Conservation (phyloP, 2,113 vertebrate genomes). For the Hemicordylus capensis region DNA sequence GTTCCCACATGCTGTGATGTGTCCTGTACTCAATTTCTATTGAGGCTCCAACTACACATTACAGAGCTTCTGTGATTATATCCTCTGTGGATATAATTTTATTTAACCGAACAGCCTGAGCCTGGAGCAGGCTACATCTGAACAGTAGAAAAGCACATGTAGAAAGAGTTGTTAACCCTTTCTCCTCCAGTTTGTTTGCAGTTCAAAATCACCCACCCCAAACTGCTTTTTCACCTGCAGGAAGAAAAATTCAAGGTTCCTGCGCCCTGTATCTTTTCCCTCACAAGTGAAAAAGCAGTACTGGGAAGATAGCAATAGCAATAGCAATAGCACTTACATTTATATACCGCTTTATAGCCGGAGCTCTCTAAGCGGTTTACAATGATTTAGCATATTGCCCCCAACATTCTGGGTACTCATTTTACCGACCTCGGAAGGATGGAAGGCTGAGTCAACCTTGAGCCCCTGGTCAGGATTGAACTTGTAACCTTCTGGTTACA, state of each 20-base stretch:
- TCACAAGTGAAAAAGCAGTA: background rate
- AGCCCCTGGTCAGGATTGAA: no score
- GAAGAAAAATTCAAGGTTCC: background rate
- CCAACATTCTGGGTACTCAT: no score
- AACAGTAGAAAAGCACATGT: background rate
- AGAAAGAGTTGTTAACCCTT: background rate
- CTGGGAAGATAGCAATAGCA: no score
- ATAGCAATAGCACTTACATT: no score
- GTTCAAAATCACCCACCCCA: background rate
- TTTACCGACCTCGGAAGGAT: no score
- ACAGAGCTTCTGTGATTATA: background rate
- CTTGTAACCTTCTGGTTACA: no score
- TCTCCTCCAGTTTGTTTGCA: background rate
- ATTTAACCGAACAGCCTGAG: background rate
- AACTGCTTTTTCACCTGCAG: background rate
- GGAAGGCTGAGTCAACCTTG: no score
- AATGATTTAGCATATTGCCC: no score
- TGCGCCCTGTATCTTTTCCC: background rate
- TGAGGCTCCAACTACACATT: background rate
- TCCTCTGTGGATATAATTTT: background rate
- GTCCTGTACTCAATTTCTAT: background rate
- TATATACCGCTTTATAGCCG: no score
- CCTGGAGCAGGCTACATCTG: background rate
- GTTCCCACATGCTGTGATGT: background rate
- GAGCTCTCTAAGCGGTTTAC: no score